Evolutionary conservation across 1,140 invertebrate species (phyloP).

Genomic region (Chironomus tepperi): DNA sequence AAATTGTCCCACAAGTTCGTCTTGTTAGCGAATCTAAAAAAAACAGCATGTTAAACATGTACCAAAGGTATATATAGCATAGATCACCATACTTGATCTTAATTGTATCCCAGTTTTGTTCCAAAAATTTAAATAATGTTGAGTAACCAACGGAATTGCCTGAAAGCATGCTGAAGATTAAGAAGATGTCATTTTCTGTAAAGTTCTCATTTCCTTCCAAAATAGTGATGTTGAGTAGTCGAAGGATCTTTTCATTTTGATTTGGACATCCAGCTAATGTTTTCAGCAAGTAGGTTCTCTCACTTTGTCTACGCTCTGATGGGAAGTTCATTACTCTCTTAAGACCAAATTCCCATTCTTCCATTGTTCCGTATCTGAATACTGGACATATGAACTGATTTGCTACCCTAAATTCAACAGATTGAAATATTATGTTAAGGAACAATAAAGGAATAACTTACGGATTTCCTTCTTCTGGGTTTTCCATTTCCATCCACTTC

Average conservation of each 20-base stretch:
- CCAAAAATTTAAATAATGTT: conserved; percentile 57
- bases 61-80: neutral
- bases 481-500: conserved; percentile 55
- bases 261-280: conserved; percentile 64
- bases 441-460: too few relatives aligned
- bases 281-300: conserved; percentile 64
- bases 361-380: conserved; percentile 62
- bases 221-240: conserved; percentile 56
- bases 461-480: conserved; percentile 64
- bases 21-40: conserved; percentile 51
- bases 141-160: conserved; percentile 56
- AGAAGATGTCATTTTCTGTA: conserved; percentile 58
- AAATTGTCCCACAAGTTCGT: conserved; percentile 62
- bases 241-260: conserved; percentile 54
- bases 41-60: neutral
- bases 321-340: conserved; percentile 64
- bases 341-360: conserved; percentile 71
- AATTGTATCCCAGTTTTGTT: conserved; percentile 53
- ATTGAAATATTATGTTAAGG: too few relatives aligned
- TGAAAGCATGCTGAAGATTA: conserved; percentile 62
- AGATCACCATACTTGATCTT: conserved; percentile 47
- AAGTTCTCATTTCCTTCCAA: conserved; percentile 57
- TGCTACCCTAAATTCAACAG: conserved; percentile 54
- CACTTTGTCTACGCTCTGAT: conserved; percentile 51
- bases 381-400: conserved; percentile 66